Conservation (phyloP, 2,888 invertebrate genomes). For the Pyrrhia umbra region DNA sequence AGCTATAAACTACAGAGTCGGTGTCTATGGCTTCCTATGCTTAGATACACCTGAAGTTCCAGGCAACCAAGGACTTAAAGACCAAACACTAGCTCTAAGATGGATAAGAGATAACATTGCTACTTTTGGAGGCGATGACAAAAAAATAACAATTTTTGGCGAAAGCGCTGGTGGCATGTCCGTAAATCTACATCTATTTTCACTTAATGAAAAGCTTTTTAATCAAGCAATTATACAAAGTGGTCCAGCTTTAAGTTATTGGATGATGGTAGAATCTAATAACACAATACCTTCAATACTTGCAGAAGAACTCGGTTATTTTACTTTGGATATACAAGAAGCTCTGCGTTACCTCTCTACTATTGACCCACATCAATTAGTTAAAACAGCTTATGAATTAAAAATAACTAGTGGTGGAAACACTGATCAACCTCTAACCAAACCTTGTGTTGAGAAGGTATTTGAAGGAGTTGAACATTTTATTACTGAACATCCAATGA, state of each 20-base stretch:
- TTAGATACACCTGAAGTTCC: conserved; percentile 60
- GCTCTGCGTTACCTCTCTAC: conserved; percentile 30
- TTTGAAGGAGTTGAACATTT: conserved; percentile 53
- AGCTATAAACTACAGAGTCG: conserved; percentile 40
- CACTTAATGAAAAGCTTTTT: conserved; percentile 39
- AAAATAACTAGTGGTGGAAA: conserved; percentile 4
- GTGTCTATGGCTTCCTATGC: conserved; percentile 67
- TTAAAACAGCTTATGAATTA: conserved; percentile 7
- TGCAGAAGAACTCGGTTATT: conserved; percentile 19
- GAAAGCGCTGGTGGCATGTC: conserved; percentile 67
- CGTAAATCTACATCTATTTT: conserved; percentile 43
- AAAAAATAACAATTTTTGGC: conserved; percentile 63
- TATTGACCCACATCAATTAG: conserved; percentile 14
- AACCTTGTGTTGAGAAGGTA: conserved; percentile 46
- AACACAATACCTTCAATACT: conserved; percentile 24
- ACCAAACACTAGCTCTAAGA: conserved; percentile 65
- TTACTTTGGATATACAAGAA: conserved; percentile 20
- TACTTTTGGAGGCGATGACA: conserved; percentile 58
- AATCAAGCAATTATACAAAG: conserved; percentile 42
- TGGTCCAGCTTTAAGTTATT: conserved; percentile 39
- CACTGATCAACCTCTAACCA: conserved; percentile 33
- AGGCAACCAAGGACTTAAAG: conserved; percentile 72
- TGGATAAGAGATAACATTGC: conserved; percentile 70
- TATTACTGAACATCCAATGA: conserved; percentile 42
- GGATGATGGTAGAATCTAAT: conserved; percentile 43